Percentiles rank a stretch among this genome's conserved stretches.
Conservation (phyloP, 2,797 vertebrate genomes). For the Merluccius polli region DNA sequence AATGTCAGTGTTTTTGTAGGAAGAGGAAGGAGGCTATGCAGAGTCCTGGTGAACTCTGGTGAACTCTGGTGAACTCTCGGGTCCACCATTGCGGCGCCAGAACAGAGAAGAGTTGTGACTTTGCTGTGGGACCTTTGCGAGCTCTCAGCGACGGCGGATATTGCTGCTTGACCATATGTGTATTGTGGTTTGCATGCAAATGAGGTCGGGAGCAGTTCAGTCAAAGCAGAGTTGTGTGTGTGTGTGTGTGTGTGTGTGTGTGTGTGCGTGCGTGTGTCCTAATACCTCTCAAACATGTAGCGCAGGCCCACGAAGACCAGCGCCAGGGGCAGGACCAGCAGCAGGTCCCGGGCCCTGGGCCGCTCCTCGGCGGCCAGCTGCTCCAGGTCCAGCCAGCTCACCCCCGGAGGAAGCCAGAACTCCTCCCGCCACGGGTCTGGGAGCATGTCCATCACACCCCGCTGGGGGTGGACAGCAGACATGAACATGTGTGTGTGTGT, state of each 20-base stretch:
- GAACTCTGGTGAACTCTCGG: too few relatives aligned
- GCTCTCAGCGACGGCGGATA: not conserved
- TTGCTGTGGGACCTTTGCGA: too few relatives aligned
- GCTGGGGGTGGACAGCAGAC: not conserved
- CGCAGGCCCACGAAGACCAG: conserved; percentile 74
- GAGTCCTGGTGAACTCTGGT: too few relatives aligned
- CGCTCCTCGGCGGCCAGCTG: conserved; percentile 63
- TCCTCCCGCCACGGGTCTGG: conserved; percentile 78
- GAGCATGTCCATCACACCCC: conserved; percentile 74
- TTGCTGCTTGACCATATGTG: not conserved
- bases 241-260: not conserved
- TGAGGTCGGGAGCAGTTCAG: not conserved
- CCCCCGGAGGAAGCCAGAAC: conserved; percentile 85
- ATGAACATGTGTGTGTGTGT: not conserved
- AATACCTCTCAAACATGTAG: conserved; percentile 79
- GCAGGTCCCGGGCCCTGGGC: conserved; percentile 74
- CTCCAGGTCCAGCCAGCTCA: conserved; percentile 84
- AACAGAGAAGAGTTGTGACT: too few relatives aligned
- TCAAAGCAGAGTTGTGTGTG: conserved; percentile 1
- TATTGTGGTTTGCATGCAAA: not conserved
- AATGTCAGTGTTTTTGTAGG: too few relatives aligned
- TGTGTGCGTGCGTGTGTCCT: not conserved
- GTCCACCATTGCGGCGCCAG: too few relatives aligned
- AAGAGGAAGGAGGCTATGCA: too few relatives aligned
- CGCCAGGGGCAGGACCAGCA: conserved; percentile 75